These are phyloP conservation scores for Stegodyphus dumicola DNA, from an alignment of 1,140 invertebrate species.

Conservation along the genomic window DNA sequence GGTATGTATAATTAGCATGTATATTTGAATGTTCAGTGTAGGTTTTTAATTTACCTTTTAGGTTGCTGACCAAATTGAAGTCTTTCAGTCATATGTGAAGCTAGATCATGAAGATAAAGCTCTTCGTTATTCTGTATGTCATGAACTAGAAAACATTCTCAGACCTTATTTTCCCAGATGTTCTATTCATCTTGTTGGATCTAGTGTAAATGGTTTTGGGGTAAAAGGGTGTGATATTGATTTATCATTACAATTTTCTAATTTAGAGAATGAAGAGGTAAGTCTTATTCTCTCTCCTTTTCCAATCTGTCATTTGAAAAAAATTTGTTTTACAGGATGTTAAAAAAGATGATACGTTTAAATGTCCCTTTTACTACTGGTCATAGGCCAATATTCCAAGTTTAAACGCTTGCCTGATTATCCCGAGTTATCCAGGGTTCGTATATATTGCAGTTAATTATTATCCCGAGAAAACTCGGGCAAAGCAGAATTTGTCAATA, in stretches of 20 bases:
- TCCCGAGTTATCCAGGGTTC: too few species aligned
- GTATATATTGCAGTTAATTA: too few species aligned
- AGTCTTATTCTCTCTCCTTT: background rate
- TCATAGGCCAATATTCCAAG: too few species aligned
- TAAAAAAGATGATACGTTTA: too few species aligned
- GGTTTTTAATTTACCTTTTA: background rate
- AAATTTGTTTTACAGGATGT: too few species aligned
- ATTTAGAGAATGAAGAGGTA: background rate
- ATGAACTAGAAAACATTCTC: background rate
- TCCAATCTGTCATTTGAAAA: too few species aligned
- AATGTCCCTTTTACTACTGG: too few species aligned
- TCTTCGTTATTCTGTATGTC: background rate
- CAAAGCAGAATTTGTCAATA: too few species aligned
- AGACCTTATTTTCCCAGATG: background rate
- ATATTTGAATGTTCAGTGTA: too few species aligned
- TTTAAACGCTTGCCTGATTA: too few species aligned
- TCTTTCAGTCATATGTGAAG: background rate
- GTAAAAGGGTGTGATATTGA: background rate
- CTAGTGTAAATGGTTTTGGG: background rate
- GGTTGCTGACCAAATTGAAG: background rate
- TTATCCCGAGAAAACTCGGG: too few species aligned
- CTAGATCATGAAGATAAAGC: background rate
- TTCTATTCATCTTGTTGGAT: background rate
- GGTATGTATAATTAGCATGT: too few species aligned
- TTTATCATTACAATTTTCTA: background rate